Percentiles rank a stretch among this genome's conserved stretches.
Conservation (phyloP, 2,888 invertebrate genomes). For the Osmoderma eremita region DNA sequence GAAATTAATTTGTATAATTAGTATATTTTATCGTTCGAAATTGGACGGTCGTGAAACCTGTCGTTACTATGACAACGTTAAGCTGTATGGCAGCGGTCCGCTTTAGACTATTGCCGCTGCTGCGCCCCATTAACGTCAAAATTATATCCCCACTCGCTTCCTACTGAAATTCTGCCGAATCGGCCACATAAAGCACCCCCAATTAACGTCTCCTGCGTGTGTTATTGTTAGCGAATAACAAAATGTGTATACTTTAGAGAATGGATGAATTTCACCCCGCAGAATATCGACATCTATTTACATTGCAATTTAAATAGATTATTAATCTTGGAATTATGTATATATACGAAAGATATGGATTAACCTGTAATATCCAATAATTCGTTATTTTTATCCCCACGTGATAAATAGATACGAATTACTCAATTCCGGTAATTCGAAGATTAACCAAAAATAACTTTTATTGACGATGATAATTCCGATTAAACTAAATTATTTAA, state of each 20-base stretch:
- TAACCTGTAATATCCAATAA: too few species aligned
- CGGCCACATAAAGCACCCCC: slow-evolving; percentile 40
- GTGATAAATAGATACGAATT: too few species aligned
- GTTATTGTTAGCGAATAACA: slow-evolving; percentile 38
- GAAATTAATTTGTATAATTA: slow-evolving; percentile 37
- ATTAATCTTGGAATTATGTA: too few species aligned
- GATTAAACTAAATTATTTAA: neutral
- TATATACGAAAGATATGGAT: too few species aligned
- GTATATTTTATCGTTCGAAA: slow-evolving; percentile 34
- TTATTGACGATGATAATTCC: neutral
- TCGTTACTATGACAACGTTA: slow-evolving; percentile 49
- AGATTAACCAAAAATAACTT: too few species aligned
- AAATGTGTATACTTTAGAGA: slow-evolving; percentile 14
- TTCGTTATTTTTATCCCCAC: too few species aligned
- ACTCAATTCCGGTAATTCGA: too few species aligned
- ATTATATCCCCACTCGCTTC: slow-evolving; percentile 47
- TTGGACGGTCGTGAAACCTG: slow-evolving; percentile 37
- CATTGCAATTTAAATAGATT: too few species aligned
- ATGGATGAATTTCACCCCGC: neutral
- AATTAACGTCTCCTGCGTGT: slow-evolving; percentile 33
- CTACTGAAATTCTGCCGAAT: slow-evolving; percentile 40
- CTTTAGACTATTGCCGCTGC: slow-evolving; percentile 49
- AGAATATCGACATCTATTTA: too few species aligned
- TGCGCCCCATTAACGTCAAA: slow-evolving; percentile 51
- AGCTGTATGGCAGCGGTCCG: slow-evolving; percentile 47